Evolutionary conservation across 2,888 invertebrate species (phyloP), one percentile per base, ranked within the genome.

Genomic region (Petrolisthes cinctipes): DNA sequence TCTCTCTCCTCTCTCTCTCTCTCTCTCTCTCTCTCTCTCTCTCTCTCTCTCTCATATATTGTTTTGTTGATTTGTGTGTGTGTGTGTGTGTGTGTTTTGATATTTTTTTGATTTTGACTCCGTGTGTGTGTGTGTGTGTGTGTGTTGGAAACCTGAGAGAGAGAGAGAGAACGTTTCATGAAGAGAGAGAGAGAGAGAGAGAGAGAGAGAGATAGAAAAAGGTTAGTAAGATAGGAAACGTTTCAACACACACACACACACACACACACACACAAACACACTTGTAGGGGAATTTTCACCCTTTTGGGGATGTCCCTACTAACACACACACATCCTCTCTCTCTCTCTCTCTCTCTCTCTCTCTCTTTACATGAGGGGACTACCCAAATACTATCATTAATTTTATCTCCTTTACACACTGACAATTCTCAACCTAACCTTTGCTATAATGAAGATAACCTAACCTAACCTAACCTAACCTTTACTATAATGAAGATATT

Each of bases 1-100:
- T 73, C 71, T 83, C n/a, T 54, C 53, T 83, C 75, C 83, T 75
- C 75, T 83, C 73, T 83, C 83, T 83, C 83, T 83, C 83, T 83
- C 83, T 83, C 83, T 71, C 75, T 73, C 73, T 54, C 83, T 83
- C 83, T 83, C 83, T 71, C 71, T 73, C 73, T 71, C 71, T 68
- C 82, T 68, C 82, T 57, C 82, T 82, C 82, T 82, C 66, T 82
- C 68, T 82, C 71, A n/a, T 37, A 17, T 23, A 9, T 7, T 51
- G 14, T 57, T 6, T 57, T 9, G 9, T n/a, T 82, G 4, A n/a
- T 5, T 57, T 5, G 37, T 7, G 14, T 4, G n/a, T n/a, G n/a
- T n/a, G n/a, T n/a, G n/a, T n/a, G n/a, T n/a, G n/a, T n/a, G n/a
- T n/a, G n/a, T n/a, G n/a, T n/a, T n/a, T n/a, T n/a, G n/a, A n/a